A percentile compares a stretch with the other conserved stretches of the same genome.
Evolutionary conservation across 1,140 invertebrate species (phyloP).

Genomic region (Heliconius eleuchia): DNA sequence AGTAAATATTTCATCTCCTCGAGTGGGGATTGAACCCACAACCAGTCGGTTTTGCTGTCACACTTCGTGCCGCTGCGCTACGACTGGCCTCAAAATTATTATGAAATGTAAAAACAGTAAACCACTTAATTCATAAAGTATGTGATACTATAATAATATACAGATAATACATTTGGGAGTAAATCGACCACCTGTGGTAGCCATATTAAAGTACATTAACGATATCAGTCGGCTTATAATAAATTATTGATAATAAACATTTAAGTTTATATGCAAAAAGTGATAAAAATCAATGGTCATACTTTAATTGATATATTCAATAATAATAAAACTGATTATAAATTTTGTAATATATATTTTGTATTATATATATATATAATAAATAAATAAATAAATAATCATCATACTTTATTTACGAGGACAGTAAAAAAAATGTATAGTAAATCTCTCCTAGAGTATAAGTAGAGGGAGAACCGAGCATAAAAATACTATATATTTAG

Average conservation of each 20-base stretch:
- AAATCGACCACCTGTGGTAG: not conserved
- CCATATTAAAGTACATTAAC: not conserved
- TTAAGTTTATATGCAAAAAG: not conserved
- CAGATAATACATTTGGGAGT: not conserved
- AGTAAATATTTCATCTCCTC: too few relatives aligned
- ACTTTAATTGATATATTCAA: not conserved
- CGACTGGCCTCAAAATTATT: not conserved
- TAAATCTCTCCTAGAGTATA: too few relatives aligned
- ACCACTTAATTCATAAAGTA: not conserved
- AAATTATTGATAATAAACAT: slow-evolving; percentile 1
- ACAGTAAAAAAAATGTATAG: too few relatives aligned
- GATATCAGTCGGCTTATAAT: slow-evolving; percentile 1
- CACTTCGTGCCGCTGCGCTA: too few relatives aligned
- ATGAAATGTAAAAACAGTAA: not conserved
- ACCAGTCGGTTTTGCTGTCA: too few relatives aligned
- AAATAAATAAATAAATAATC: too few relatives aligned
- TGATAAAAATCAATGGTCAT: not conserved
- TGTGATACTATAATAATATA: not conserved
- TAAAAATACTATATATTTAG: too few relatives aligned
- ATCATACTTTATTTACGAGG: too few relatives aligned
- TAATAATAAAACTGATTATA: not conserved
- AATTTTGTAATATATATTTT: too few relatives aligned
- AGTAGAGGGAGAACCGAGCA: too few relatives aligned
- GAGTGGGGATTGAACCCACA: too few relatives aligned
- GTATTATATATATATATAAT: too few relatives aligned